Evolutionary conservation across 1,140 invertebrate genomes (phyloP).

Genomic region (Manduca sexta): DNA sequence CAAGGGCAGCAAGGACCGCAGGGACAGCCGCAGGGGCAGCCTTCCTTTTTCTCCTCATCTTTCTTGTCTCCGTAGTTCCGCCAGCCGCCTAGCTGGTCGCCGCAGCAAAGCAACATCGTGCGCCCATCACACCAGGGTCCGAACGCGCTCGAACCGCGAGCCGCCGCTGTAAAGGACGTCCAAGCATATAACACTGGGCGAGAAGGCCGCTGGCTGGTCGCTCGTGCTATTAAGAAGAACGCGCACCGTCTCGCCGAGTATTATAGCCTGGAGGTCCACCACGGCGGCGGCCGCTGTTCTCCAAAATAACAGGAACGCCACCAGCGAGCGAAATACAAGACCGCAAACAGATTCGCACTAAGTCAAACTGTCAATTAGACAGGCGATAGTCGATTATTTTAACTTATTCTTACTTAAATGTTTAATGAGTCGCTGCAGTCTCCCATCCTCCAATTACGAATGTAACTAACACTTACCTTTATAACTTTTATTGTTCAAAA

Average conservation of each 20-base stretch:
- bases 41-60: conserved; percentile 46
- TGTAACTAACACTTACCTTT: too few relatives aligned
- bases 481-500: too few relatives aligned
- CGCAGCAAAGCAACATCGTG: conserved; percentile 15
- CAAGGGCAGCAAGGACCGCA: conserved; percentile 20
- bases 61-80: conserved; percentile 20
- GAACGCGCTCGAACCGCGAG: conserved; percentile 8
- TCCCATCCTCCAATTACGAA: too few relatives aligned
- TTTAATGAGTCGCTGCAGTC: too few relatives aligned
- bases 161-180: conserved; percentile 55
- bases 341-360: not conserved
- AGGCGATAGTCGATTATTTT: too few relatives aligned
- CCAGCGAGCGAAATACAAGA: conserved; percentile 21
- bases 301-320: conserved; percentile 49
- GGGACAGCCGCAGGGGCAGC: conserved; percentile 30
- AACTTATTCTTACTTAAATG: too few relatives aligned
- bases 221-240: conserved; percentile 55
- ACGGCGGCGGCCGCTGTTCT: conserved; percentile 49
- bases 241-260: conserved; percentile 36
- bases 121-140: conserved; percentile 5
- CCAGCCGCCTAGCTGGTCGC: conserved; percentile 10
- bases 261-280: conserved; percentile 54
- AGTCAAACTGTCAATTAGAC: not conserved
- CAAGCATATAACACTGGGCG: conserved; percentile 54
- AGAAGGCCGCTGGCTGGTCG: conserved; percentile 26